Evolutionary conservation across 2,888 invertebrate genomes (phyloP), one percentile per base, ranked within the genome.

Genomic region (Drosophila anceps): DNA sequence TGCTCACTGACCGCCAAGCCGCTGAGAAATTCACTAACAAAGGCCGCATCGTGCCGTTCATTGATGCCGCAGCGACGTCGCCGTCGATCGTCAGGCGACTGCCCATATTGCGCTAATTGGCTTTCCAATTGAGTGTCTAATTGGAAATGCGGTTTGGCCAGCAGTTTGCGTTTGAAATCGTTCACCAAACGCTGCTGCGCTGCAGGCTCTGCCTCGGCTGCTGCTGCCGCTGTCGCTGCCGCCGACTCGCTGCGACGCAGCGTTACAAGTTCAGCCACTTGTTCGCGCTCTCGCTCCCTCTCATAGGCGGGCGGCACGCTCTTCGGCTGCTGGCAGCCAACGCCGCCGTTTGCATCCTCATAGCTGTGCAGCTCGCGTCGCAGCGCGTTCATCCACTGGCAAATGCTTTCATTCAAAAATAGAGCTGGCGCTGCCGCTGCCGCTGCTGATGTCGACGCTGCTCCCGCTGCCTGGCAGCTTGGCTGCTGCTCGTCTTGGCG

Each of bases 341-440:
- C 69, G 31, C 80, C 83, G 10, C 83, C 79, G 58, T 86, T 72
- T 12, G 63, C 88, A 55, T 89, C 87, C 68, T 90, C 87, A 18
- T 93, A 93, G 69, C 84, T 79, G 66, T 91, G 90, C 63, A 90
- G 83, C 69, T 93, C 91, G 75, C 79, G 78, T 66, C 93, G 91
- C 78, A 93, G 76, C 82, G 87, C 84, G 63, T 86, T 85, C 92
- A 93, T 88, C 93, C 93, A 93, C 48, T 91, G 88, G 62, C 92
- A 91, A 65, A 92, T 88, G 81, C 91, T 91, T 53, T 85, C 91
- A 69, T 87, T 89, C 29, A 92, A 75, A 67, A 84, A 91, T 12
- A 91, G 67, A 58, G 79, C 51, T 1, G 71, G 10, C 15, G 44
- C 0, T 2, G 80, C 0, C 4, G 80, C 29, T 15, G 64, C n/a